Conservation (phyloP, 2,113 vertebrate genomes). For the Struthio camelus region DNA sequence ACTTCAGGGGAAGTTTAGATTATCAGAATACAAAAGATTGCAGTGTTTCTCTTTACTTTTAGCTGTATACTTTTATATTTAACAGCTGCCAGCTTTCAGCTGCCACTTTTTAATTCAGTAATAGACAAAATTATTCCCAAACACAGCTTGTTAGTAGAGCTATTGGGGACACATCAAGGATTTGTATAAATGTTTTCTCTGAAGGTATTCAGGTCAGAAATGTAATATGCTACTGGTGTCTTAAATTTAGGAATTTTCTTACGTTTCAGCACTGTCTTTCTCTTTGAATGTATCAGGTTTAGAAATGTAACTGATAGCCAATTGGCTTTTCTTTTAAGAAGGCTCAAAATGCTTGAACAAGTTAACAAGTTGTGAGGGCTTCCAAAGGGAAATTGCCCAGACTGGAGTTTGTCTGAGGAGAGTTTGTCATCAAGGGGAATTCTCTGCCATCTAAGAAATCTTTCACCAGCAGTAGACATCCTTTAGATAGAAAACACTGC, state of each 20-base stretch:
- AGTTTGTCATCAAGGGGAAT: slow-evolving; percentile 46
- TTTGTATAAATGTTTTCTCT: slow-evolving; percentile 8
- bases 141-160: background rate
- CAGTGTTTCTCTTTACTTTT: background rate
- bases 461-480: slow-evolving; percentile 23
- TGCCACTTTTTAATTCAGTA: background rate
- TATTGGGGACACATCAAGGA: background rate
- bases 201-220: slow-evolving; percentile 19
- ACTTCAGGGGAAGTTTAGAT: background rate
- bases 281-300: background rate
- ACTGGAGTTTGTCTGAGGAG: slow-evolving; percentile 28
- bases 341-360: slow-evolving; percentile 23
- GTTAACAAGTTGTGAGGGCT: slow-evolving; percentile 29
- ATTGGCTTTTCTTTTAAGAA: slow-evolving; percentile 35
- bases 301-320: slow-evolving; percentile 25
- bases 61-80: background rate
- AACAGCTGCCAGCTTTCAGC: background rate
- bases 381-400: slow-evolving; percentile 47
- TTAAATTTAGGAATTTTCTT: slow-evolving; percentile 38
- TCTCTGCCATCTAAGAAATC: slow-evolving; percentile 48
- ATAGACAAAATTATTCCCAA: slow-evolving; percentile 6
- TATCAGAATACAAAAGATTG: background rate
- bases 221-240: background rate
- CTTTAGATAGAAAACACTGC: slow-evolving; percentile 5
- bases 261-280: background rate